Conservation (phyloP, 2,113 vertebrate genomes). For the Eretmodus cyanostictus region DNA sequence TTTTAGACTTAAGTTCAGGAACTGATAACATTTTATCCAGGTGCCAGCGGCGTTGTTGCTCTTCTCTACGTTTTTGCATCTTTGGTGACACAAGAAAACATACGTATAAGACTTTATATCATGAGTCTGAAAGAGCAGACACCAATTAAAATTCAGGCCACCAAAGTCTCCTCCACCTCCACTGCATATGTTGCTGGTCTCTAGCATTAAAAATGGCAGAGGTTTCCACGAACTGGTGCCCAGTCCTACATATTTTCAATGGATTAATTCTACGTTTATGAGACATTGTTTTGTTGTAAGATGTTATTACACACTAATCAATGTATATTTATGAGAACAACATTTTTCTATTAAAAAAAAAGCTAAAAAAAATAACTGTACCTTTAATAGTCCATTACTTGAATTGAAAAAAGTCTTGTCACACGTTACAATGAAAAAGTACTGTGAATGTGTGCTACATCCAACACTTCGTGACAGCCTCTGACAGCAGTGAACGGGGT, state of each 20-base stretch:
- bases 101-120: background rate
- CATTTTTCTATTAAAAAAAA: background rate
- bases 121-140: background rate
- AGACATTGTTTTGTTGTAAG: background rate
- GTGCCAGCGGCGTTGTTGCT: background rate
- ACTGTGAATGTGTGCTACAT: background rate
- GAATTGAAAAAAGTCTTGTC: background rate
- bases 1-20: background rate
- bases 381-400: background rate
- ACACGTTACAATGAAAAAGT: background rate
- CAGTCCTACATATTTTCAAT: background rate
- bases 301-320: background rate
- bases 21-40: background rate
- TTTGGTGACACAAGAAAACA: background rate
- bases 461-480: background rate
- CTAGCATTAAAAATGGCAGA: background rate
- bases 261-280: background rate
- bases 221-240: background rate
- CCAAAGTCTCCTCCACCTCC: background rate
- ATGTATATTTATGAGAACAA: accelerated
- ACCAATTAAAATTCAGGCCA: background rate
- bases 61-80: background rate
- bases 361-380: accelerated
- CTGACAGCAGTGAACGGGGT: background rate
- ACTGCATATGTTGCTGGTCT: background rate